Percentiles rank a stretch among this genome's conserved stretches.
Evolutionary conservation across 2,888 invertebrate genomes (phyloP).

Genomic region (Dryadula phaetusa): DNA sequence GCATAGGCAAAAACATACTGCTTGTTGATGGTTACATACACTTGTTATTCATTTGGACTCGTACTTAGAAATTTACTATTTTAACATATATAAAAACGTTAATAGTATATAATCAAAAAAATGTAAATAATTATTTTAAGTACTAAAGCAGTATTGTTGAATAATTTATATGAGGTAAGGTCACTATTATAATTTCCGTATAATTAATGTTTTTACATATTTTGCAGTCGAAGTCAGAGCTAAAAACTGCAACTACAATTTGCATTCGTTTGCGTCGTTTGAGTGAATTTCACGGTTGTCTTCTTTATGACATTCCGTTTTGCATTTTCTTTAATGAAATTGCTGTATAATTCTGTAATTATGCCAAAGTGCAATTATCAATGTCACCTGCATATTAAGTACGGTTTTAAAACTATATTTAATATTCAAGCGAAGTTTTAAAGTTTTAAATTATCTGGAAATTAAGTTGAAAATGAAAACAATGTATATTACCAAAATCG

Average conservation of each 20-base stretch:
- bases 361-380: neutral
- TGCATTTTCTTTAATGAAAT: conserved; percentile 20
- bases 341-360: conserved; percentile 13
- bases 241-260: conserved; percentile 30
- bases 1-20: no score
- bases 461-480: no score
- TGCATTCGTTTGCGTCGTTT: conserved; percentile 33
- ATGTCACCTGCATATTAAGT: neutral
- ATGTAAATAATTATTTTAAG: neutral
- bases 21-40: no score
- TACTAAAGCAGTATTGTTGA: neutral
- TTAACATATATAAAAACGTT: neutral
- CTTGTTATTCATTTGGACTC: no score
- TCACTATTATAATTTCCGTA: conserved; percentile 9
- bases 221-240: conserved; percentile 26
- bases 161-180: neutral
- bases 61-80: no score
- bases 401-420: neutral
- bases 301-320: conserved; percentile 8
- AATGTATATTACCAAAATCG: neutral
- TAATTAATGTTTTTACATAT: conserved; percentile 27
- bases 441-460: no score
- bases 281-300: conserved; percentile 30
- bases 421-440: no score
- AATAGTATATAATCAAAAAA: neutral